Evolutionary conservation across 2,797 vertebrate species (phyloP).

Genomic region (Labeo calbasu): DNA sequence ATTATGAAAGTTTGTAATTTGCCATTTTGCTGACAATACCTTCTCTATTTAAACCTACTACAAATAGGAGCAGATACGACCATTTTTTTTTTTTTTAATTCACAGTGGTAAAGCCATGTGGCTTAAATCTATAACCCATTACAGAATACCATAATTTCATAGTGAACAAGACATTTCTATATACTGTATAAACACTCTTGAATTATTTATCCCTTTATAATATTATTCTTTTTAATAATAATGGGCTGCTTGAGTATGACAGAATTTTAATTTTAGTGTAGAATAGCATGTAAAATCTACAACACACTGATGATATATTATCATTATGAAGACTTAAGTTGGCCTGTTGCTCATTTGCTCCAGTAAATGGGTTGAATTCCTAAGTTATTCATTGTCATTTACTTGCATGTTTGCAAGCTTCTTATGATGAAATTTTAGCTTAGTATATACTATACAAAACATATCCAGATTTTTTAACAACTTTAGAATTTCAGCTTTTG

Average conservation of each 20-base stretch:
- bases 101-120: neutral
- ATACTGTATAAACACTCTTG: neutral
- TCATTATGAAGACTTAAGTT: neutral
- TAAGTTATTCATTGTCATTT: neutral
- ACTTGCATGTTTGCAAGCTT: neutral
- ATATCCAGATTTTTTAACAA: neutral
- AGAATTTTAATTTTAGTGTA: neutral
- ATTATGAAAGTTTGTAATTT: neutral
- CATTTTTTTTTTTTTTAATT: too few species aligned
- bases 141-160: neutral
- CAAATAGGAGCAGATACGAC: neutral
- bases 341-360: neutral
- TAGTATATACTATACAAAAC: neutral
- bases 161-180: neutral
- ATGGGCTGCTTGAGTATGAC: too few species aligned
- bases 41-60: neutral
- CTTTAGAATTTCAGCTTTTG: neutral
- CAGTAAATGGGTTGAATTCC: neutral
- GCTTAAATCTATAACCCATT: neutral
- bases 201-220: neutral
- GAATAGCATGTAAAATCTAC: neutral
- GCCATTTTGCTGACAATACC: neutral
- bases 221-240: neutral
- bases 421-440: neutral
- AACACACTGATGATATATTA: neutral